Conservation (phyloP, 2,797 vertebrate species). For the Scyliorhinus canicula region DNA sequence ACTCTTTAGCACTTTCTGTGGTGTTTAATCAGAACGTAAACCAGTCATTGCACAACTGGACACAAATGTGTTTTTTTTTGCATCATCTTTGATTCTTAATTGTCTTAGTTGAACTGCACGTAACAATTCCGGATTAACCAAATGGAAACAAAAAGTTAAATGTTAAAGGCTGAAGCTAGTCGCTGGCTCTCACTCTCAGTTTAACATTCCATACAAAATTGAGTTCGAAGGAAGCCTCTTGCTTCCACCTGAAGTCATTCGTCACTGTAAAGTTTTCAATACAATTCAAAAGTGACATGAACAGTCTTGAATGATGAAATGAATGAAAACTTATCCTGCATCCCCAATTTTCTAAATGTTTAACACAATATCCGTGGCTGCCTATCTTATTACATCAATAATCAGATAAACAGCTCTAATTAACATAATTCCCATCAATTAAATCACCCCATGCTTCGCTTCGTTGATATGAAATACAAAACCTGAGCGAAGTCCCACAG, state of each 20-base stretch:
- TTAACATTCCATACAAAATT: background rate
- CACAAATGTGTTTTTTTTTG: background rate
- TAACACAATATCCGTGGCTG: background rate
- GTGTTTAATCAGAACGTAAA: background rate
- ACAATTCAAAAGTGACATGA: background rate
- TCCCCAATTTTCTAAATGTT: background rate
- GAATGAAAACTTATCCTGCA: background rate
- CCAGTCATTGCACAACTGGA: too few species aligned
- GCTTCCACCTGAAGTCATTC: background rate
- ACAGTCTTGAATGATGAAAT: background rate
- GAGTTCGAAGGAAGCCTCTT: background rate
- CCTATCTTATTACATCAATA: background rate
- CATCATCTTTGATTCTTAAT: background rate
- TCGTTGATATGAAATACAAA: background rate
- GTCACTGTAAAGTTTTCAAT: background rate
- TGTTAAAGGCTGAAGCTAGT: background rate
- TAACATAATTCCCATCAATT: conserved; percentile 27
- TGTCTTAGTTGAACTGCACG: background rate
- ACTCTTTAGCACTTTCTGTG: background rate
- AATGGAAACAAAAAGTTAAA: background rate
- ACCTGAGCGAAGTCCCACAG: background rate
- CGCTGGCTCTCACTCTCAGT: background rate
- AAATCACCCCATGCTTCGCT: background rate
- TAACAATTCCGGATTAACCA: background rate
- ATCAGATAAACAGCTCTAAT: conserved; percentile 3